These are phyloP conservation scores for Rhinichthys osculus DNA, from an alignment of 2,797 vertebrate genomes.

Conservation along the genomic window DNA sequence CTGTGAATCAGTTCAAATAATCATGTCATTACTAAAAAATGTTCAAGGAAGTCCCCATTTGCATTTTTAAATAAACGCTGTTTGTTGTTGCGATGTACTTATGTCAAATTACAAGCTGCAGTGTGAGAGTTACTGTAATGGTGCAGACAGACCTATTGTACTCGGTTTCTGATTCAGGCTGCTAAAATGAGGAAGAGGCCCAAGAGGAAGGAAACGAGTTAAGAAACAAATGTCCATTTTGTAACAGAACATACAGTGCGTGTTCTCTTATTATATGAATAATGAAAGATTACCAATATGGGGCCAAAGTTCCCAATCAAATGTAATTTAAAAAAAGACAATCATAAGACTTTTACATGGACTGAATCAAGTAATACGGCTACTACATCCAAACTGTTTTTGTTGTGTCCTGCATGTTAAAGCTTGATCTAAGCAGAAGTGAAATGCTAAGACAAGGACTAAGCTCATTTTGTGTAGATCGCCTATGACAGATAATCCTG, in stretches of 20 bases:
- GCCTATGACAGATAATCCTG: conserved; percentile 6
- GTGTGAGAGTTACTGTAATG: background rate
- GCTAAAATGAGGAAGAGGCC: conserved; percentile 58
- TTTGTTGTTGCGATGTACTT: background rate
- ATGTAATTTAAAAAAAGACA: background rate
- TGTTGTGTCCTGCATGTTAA: background rate
- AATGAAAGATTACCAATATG: background rate
- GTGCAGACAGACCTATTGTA: conserved; percentile 29
- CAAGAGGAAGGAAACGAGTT: conserved; percentile 59
- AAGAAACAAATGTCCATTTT: conserved; percentile 53
- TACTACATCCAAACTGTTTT: background rate
- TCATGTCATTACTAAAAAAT: background rate
- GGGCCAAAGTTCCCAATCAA: background rate
- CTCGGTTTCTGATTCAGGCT: conserved; percentile 49
- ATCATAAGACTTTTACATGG: background rate
- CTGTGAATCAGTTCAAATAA: background rate
- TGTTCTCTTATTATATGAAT: conserved; percentile 10
- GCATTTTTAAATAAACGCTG: background rate
- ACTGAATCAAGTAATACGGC: background rate
- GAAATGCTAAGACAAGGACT: conserved; percentile 18
- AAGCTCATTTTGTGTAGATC: conserved; percentile 30
- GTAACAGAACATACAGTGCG: conserved; percentile 18
- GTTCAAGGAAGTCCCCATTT: background rate
- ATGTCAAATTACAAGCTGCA: background rate
- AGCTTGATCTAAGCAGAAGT: conserved; percentile 27